Conservation (phyloP, 2,888 invertebrate species). For the Amphimallon solstitiale region DNA sequence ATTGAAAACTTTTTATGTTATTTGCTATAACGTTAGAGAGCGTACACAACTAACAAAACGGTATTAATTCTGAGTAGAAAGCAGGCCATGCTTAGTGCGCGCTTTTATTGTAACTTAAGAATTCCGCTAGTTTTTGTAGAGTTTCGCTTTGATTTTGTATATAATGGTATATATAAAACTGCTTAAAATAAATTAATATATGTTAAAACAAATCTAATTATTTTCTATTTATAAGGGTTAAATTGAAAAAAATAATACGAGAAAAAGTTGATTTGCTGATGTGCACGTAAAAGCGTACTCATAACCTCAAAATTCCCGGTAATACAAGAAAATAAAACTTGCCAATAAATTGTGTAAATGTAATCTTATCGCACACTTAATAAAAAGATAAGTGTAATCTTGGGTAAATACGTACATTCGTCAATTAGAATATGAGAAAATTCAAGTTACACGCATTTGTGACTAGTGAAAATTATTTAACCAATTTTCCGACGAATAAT, state of each 20-base stretch:
- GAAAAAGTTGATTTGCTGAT: neutral
- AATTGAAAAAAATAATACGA: constrained; percentile 5
- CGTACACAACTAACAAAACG: constrained; percentile 40
- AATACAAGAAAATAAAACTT: constrained; percentile 20
- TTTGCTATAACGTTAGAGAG: constrained; percentile 37
- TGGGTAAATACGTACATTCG: constrained; percentile 21
- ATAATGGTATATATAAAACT: neutral
- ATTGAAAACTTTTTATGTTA: constrained; percentile 42
- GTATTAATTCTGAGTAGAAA: constrained; percentile 50
- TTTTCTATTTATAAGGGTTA: too few relatives aligned
- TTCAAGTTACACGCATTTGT: neutral
- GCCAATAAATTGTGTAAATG: constrained; percentile 27
- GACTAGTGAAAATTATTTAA: constrained; percentile 6
- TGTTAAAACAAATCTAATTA: neutral
- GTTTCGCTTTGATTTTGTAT: constrained; percentile 9
- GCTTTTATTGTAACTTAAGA: constrained; percentile 34
- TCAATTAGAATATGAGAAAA: constrained; percentile 14
- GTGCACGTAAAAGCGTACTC: neutral
- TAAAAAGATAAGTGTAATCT: constrained; percentile 21
- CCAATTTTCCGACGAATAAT: constrained; percentile 22
- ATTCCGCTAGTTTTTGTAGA: constrained; percentile 41
- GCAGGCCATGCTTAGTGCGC: constrained; percentile 50
- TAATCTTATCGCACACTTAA: constrained; percentile 29
- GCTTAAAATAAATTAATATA: neutral
- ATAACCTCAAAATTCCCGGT: constrained; percentile 25